Base-by-base conservation (phyloP, 2,888 invertebrate species). In the Schizotus pectinicornis region DNA sequence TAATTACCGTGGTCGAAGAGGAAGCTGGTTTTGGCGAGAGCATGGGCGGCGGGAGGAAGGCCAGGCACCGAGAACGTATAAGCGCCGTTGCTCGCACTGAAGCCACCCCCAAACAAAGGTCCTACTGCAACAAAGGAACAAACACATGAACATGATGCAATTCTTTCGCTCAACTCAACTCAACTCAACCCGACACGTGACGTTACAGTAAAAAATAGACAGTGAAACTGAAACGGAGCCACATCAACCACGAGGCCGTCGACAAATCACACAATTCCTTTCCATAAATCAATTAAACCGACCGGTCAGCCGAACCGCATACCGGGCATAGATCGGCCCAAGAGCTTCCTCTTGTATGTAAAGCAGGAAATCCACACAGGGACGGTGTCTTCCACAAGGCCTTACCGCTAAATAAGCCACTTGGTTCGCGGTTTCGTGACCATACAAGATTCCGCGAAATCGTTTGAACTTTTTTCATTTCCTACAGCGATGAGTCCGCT, bases 1-100 rank as follows among this genome's bases (percentile, higher is more conserved):
- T 65, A 71, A 68, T 79, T 75, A 79, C 80, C 79, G 64, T 79
- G 78, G 66, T 80, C 80, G 71, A 79, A 79, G 70, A 79, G 77
- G 61, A 80, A 78, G 59, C 76, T 76, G 56, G 76, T 77, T 71
- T 79, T 79, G 62, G 74, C 73, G 50, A 78, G 72, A 39, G 75
- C 75, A 59, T 79, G 79, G 41, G 79, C 79, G 52, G 79, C 78
- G 58, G 75, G 71, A 32, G 79, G 79, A 41, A 80, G 73, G 36
- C 78, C 77, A 50, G 80, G 77, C 61, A 79, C 74, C 43, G 78
- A 78, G 67, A 80, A 79, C 39, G 78, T 72, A 69, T 80, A 80
- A 52, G 73, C 75, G 52, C 79, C 77, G 67, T 74, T 75, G 53
- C 72, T 73, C 30, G 55, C 61, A 62, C 69, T 72, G 70, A 78